These are phyloP conservation scores for Oncorhynchus clarkii DNA, from an alignment of 2,113 vertebrate species.

Conservation along the genomic window DNA sequence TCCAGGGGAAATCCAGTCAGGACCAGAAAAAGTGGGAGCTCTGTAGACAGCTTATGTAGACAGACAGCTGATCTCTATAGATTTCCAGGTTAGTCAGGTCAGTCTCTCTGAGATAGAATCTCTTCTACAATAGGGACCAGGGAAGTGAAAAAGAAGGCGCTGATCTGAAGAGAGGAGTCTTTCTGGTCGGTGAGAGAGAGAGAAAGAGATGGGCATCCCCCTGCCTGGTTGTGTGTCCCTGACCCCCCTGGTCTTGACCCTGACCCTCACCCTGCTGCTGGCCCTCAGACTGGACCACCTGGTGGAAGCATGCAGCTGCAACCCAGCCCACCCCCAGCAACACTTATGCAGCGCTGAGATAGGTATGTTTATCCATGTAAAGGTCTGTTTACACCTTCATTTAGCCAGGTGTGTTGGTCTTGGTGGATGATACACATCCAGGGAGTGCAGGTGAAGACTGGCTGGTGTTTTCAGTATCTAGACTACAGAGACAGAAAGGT, in stretches of 20 bases:
- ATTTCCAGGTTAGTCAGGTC: too few relatives aligned
- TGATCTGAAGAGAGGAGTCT: too few relatives aligned
- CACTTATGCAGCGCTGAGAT: conserved; percentile 83
- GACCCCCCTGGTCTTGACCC: conserved; percentile 48
- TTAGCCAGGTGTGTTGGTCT: not conserved
- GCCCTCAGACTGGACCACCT: conserved; percentile 55
- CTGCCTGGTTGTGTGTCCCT: conserved; percentile 51
- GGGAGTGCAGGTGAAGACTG: too few relatives aligned
- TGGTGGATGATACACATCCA: not conserved
- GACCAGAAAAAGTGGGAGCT: not conserved
- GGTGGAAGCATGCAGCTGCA: conserved; percentile 83
- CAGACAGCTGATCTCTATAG: conserved; percentile 30
- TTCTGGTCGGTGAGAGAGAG: conserved; percentile 36
- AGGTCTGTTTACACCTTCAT: not conserved
- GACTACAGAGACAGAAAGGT: too few relatives aligned
- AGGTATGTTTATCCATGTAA: conserved; percentile 74
- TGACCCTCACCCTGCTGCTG: conserved; percentile 53
- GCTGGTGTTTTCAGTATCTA: not conserved
- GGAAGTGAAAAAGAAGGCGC: conserved; percentile 5
- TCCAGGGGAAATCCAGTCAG: not conserved
- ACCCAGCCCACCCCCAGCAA: conserved; percentile 83
- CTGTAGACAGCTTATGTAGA: conserved; percentile 34
- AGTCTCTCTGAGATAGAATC: too few relatives aligned
- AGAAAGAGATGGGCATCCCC: conserved; percentile 68
- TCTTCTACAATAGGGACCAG: not conserved